Conservation (phyloP, 2,113 vertebrate genomes). For the Mus musculus region DNA sequence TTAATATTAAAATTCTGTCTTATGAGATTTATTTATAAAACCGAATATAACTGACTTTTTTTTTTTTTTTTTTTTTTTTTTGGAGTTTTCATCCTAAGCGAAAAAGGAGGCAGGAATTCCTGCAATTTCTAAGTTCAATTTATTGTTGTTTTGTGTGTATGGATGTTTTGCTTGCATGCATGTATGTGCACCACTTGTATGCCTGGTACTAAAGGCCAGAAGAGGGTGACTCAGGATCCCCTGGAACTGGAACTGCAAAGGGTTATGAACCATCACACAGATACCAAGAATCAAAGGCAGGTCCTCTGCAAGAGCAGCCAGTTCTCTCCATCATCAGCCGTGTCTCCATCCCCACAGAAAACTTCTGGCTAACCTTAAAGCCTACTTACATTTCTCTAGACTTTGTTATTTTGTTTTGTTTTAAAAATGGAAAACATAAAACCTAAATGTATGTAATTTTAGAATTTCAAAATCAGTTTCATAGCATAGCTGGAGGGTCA, state of each 20-base stretch:
- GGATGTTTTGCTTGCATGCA: neutral
- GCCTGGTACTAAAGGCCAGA: neutral
- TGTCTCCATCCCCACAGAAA: neutral
- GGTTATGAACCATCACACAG: neutral
- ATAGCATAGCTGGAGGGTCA: neutral
- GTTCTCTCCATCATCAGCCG: neutral
- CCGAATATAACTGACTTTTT: neutral
- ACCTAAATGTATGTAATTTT: neutral
- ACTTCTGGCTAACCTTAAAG: slow-evolving; percentile 2
- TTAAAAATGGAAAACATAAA: slow-evolving; percentile 11
- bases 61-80: slow-evolving; percentile 27
- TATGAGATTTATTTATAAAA: slow-evolving; percentile 32
- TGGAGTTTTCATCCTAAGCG: neutral
- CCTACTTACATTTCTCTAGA: neutral
- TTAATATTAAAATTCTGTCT: slow-evolving; percentile 44
- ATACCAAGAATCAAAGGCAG: neutral
- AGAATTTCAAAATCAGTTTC: slow-evolving; percentile 39
- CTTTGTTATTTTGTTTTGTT: neutral
- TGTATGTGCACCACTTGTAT: neutral
- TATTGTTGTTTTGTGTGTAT: neutral
- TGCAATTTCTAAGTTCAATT: neutral
- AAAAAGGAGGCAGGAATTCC: neutral
- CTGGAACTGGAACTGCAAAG: neutral
- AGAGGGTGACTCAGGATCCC: neutral
- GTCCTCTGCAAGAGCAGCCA: neutral